Evolutionary conservation across 2,888 invertebrate genomes (phyloP).

Genomic region (Melipona bicolor): DNA sequence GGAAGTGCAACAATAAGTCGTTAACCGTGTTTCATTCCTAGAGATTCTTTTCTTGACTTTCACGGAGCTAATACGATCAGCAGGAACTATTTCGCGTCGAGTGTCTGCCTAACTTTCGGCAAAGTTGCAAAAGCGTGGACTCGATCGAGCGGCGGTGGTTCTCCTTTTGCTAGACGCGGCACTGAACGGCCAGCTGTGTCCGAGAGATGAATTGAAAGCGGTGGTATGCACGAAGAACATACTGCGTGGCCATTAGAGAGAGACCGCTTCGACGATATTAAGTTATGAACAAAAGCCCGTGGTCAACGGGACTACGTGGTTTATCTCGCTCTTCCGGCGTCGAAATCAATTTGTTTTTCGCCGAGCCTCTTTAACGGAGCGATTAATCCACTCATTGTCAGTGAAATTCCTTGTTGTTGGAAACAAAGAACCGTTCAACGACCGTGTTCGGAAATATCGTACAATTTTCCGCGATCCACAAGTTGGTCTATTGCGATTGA

Average conservation of each 20-base stretch:
- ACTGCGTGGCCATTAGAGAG: constrained; percentile 36
- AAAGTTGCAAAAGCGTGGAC: not conserved
- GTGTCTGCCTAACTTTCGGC: not conserved
- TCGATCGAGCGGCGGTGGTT: not conserved
- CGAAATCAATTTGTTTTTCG: constrained; percentile 25
- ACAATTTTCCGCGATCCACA: not conserved
- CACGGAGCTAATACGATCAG: not conserved
- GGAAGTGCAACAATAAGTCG: constrained; percentile 34
- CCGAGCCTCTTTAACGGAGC: not conserved
- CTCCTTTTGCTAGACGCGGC: constrained; percentile 13
- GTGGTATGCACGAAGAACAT: constrained; percentile 34
- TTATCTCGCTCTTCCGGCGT: constrained; percentile 18
- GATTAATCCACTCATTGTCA: not conserved
- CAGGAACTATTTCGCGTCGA: not conserved
- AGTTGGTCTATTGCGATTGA: not conserved
- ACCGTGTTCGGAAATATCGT: not conserved
- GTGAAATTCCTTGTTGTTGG: not conserved
- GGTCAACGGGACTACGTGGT: constrained; percentile 23
- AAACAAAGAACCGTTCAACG: not conserved
- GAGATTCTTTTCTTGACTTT: not conserved
- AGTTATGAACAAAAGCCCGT: constrained; percentile 43
- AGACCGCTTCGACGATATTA: constrained; percentile 54
- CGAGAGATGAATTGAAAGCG: constrained; percentile 52
- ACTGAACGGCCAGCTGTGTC: constrained; percentile 56
- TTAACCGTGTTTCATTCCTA: too few relatives aligned